Conservation (phyloP, 2,113 vertebrate species). For the Odocoileus hemionus region DNA sequence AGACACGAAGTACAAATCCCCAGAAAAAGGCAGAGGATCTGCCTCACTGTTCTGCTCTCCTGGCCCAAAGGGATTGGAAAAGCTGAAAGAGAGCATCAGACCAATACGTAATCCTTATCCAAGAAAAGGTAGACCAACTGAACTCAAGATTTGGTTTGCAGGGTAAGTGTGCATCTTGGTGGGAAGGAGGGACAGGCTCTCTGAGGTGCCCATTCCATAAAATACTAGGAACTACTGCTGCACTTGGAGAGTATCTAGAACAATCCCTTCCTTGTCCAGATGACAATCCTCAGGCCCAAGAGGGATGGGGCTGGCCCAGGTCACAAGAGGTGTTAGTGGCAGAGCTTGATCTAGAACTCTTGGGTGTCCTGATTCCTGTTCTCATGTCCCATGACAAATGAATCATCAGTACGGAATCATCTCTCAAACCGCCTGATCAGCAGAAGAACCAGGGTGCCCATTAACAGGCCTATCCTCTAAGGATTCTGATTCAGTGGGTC, state of each 20-base stretch:
- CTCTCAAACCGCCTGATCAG: not conserved
- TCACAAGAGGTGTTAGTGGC: not conserved
- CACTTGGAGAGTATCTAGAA: not conserved
- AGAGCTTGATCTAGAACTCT: not conserved
- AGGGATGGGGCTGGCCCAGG: not conserved
- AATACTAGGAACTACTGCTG: conserved; percentile 2
- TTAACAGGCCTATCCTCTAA: not conserved
- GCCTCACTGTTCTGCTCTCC: not conserved
- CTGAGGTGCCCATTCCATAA: not conserved
- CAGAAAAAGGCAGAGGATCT: not conserved
- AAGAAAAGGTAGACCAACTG: not conserved
- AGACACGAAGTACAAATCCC: not conserved
- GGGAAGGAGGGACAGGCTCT: not conserved
- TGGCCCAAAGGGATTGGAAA: not conserved
- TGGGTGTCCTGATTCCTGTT: not conserved
- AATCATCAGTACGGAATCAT: not conserved
- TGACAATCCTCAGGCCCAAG: not conserved
- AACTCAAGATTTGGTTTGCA: not conserved
- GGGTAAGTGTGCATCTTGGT: not conserved
- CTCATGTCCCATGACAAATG: not conserved
- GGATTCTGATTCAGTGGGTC: not conserved
- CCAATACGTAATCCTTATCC: not conserved
- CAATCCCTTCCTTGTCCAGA: not conserved
- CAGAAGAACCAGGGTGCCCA: not conserved
- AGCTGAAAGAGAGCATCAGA: not conserved